Evolutionary conservation across 2,797 vertebrate genomes (phyloP).

Genomic region (Parotocinclus haroldoi): DNA sequence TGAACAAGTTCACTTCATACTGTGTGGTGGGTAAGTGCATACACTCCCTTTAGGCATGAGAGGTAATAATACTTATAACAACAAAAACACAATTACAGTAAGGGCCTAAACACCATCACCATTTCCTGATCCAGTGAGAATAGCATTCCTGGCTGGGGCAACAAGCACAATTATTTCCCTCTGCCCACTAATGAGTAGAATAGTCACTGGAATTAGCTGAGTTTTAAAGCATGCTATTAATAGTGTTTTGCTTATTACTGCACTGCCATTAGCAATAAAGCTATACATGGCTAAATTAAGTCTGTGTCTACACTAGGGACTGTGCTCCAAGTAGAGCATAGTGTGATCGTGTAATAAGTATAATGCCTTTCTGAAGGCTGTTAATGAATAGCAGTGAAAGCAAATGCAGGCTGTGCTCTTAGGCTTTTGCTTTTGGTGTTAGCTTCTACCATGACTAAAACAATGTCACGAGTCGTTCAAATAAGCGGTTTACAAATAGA

Average conservation of each 20-base stretch:
- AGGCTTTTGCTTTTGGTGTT: not conserved
- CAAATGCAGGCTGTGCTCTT: not conserved
- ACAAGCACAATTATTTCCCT: too few relatives aligned
- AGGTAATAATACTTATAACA: too few relatives aligned
- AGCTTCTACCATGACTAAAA: not conserved
- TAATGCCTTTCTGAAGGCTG: not conserved
- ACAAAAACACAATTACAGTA: too few relatives aligned
- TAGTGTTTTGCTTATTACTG: conserved; percentile 11
- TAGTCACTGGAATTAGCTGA: not conserved
- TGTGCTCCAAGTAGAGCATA: not conserved
- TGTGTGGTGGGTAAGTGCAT: too few relatives aligned
- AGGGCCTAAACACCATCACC: too few relatives aligned
- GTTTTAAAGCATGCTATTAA: conserved; percentile 2
- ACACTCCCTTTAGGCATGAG: too few relatives aligned
- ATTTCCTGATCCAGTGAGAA: too few relatives aligned
- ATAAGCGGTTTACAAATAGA: too few relatives aligned
- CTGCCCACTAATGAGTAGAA: not conserved
- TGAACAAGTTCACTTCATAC: too few relatives aligned
- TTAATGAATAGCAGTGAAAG: not conserved
- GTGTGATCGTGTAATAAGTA: not conserved
- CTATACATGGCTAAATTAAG: not conserved
- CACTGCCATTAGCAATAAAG: not conserved
- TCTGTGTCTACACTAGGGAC: too few relatives aligned
- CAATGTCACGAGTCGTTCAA: too few relatives aligned
- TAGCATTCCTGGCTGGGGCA: too few relatives aligned